Base-by-base conservation (phyloP, 2,797 vertebrate genomes). In the Spheniscus humboldti region DNA sequence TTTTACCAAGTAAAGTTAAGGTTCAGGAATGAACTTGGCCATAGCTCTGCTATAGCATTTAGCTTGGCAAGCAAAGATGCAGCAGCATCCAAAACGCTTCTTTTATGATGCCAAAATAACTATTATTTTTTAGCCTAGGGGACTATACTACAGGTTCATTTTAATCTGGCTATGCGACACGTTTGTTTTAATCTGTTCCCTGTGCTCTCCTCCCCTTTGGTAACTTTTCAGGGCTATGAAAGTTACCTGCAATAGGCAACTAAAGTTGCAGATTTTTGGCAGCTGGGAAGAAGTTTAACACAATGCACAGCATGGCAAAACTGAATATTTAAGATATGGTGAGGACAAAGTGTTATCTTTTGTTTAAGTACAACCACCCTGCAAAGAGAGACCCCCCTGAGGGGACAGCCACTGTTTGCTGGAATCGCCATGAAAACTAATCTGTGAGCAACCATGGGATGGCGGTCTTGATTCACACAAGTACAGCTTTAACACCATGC, bases 401-500 rank as follows among this genome's bases (percentile, higher is more conserved):
- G 4, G 24, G 7, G 6, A 22, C 13, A 66, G 23, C 20, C 9
- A 2, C 8, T 33, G 9, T 20, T 25, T 22, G 22, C 33, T 52
- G 67, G 28, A 39, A 84, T 80, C 8, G 10, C 91, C 37, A 15
- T 71, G 90, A 91, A 84, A 72, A 53, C 68, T 12, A 55, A 72
- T n/a, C 35, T 28, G 20, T 41, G 30, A 93, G 15, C 18, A 71
- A 13, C 97, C 98, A 95, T 86, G 73, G 95, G 98, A 95, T 97
- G 98, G 90, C 98, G 25, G 72, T 53, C 92, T 96, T 94, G 90
- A 57, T 56, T 20, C 94, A 72, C 71, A 30, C 18, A 80, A 87
- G 35, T 11, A 31, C 43, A 76, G 35, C 12, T 57, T 15, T 23
- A 57, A 11, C 63, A 24, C 28, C 13, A 1, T 3, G 6, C 13